Evolutionary conservation across 2,113 vertebrate genomes (phyloP), one percentile per base, ranked within the genome.

Genomic region (Gambusia holbrooki): DNA sequence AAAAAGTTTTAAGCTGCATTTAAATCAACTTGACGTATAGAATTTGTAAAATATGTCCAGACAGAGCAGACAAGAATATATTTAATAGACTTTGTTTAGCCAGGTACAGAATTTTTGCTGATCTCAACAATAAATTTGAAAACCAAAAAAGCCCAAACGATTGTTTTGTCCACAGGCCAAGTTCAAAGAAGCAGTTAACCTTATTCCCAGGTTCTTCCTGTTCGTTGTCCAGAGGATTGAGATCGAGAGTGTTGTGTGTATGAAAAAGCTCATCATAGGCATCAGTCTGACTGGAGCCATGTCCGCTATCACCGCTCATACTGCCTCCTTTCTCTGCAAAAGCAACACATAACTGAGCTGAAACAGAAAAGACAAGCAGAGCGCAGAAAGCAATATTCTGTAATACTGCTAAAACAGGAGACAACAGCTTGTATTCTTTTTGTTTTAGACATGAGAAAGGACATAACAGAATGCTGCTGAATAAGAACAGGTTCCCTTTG

Each of bases 241-340:
- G 61, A 29, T 97, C 95, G 62, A 94, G 95, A 8, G 92, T 66
- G 69, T 62, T 73, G 25, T 94, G 62, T 80, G 74, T 93, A 66
- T 97, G 95, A 92, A 99, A 99, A 54, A 99, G 96, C 78, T 97
- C 96, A 71, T 99, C 96, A 0, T 99, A 99, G 73, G 86, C 94
- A 79, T 97, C 96, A 35, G 77, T 92, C 27, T 93, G 91, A 71
- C 85, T 74, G 76, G 91, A 94, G n/a, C 94, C 92, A 13, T 93
- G 95, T 33, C 91, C 87, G 77, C 96, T 96, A 70, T 93, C 95
- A 77, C 93, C 88, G 60, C 91, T 93, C 6, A 82, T 90, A 85
- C 94, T 95, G 87, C 71, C 91, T 9, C 93, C 85, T 82, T 96
- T 96, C 58, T 96, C 96, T 90, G 91, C 72, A 83, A 88, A 27